Evolutionary conservation across 2,797 vertebrate genomes (phyloP).

Genomic region (Schizopygopsis pylzovi): DNA sequence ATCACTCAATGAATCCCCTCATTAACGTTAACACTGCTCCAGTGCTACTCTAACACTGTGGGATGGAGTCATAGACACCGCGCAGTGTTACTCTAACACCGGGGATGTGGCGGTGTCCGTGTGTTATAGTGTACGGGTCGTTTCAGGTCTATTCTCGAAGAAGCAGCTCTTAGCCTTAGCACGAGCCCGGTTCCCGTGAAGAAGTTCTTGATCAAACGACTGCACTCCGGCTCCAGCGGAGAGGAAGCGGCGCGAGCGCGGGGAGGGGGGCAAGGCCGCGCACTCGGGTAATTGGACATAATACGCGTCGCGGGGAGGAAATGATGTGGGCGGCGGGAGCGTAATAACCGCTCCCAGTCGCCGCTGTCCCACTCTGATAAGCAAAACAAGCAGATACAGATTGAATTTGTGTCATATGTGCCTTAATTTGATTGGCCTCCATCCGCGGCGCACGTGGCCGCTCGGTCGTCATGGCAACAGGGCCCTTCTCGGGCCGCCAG

Average conservation of each 20-base stretch:
- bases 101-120: too few relatives aligned
- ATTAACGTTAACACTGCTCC: too few relatives aligned
- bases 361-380: slow-evolving; percentile 59
- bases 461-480: slow-evolving; percentile 75
- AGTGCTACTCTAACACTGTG: too few relatives aligned
- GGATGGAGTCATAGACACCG: too few relatives aligned
- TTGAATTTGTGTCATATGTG: slow-evolving; percentile 68
- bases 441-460: slow-evolving; percentile 54
- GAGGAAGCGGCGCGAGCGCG: neutral
- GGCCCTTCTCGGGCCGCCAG: slow-evolving; percentile 64
- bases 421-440: slow-evolving; percentile 66
- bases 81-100: too few relatives aligned
- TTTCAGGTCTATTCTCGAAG: neutral
- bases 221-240: neutral
- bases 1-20: too few relatives aligned
- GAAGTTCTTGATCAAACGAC: neutral
- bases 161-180: neutral
- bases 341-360: slow-evolving; percentile 44
- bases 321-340: slow-evolving; percentile 58
- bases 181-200: neutral
- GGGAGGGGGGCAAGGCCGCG: slow-evolving; percentile 37
- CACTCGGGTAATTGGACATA: slow-evolving; percentile 59
- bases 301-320: slow-evolving; percentile 57
- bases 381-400: slow-evolving; percentile 67
- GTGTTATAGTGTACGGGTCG: too few relatives aligned